These are phyloP conservation scores for Phoxinus phoxinus DNA, from an alignment of 2,113 vertebrate species.

Conservation along the genomic window DNA sequence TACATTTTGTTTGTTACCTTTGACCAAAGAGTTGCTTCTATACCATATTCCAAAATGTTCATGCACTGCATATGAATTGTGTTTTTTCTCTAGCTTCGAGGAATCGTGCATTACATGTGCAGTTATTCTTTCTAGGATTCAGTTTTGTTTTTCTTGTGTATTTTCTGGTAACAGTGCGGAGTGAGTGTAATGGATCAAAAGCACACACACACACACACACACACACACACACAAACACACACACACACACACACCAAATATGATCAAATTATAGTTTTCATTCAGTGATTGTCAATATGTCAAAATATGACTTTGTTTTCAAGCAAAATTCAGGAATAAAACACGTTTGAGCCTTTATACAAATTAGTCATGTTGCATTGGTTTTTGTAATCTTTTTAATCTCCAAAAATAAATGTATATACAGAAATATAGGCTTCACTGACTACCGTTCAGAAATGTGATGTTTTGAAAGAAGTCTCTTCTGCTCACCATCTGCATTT, in stretches of 20 bases:
- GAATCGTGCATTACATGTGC: background rate
- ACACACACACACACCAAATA: background rate
- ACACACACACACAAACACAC: too few relatives aligned
- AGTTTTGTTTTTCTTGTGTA: too few relatives aligned
- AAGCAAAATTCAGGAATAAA: background rate
- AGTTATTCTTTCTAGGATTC: background rate
- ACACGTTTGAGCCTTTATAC: background rate
- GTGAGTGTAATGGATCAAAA: background rate
- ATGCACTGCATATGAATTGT: background rate
- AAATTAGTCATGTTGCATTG: background rate
- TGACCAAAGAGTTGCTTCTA: slow-evolving; percentile 44
- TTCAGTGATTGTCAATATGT: background rate
- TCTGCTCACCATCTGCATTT: background rate
- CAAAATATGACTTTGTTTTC: background rate
- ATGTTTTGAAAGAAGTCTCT: too few relatives aligned
- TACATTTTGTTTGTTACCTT: slow-evolving; percentile 17
- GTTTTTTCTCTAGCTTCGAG: background rate
- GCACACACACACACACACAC: background rate
- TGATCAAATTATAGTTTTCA: background rate
- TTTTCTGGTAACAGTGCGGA: background rate
- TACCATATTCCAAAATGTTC: slow-evolving; percentile 18
- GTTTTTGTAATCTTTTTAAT: background rate
- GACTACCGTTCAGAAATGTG: too few relatives aligned
- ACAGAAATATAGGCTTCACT: too few relatives aligned
- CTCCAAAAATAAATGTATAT: too few relatives aligned